These are phyloP conservation scores for Caenorhabditis remanei DNA, from an alignment of 1,140 invertebrate genomes.

Conservation along the genomic window DNA sequence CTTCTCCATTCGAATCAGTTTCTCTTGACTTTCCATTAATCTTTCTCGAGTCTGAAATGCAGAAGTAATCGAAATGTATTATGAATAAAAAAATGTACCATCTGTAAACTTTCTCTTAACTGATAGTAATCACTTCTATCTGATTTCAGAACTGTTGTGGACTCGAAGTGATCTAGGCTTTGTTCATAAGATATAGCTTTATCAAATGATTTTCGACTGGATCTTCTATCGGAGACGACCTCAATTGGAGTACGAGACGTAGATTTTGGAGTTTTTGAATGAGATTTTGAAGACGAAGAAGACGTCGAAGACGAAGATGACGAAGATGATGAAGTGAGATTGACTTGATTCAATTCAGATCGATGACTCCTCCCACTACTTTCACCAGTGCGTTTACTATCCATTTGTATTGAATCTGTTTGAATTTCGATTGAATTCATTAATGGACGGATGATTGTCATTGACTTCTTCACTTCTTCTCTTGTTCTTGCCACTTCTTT, in stretches of 20 bases:
- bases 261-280: conserved; percentile 14
- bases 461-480: conserved; percentile 35
- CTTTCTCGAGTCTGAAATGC: conserved; percentile 2
- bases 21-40: conserved; percentile 8
- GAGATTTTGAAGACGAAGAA: conserved; percentile 29
- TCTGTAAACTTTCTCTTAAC: conserved; percentile 4
- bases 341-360: not conserved
- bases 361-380: not conserved
- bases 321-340: not conserved
- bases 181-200: not conserved
- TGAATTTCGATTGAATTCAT: conserved; percentile 20
- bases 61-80: not conserved
- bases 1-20: conserved; percentile 19
- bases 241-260: not conserved
- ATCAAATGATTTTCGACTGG: not conserved
- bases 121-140: conserved; percentile 42
- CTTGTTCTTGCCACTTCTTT: not conserved
- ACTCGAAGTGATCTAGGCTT: not conserved
- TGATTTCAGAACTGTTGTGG: not conserved
- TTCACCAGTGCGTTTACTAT: not conserved
- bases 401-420: not conserved
- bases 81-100: not conserved
- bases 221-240: not conserved
- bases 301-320: not conserved
- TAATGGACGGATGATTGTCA: not conserved